Evolutionary conservation across 2,888 invertebrate genomes (phyloP), one percentile per base, ranked within the genome.

Genomic region (Pyrrhia umbra): DNA sequence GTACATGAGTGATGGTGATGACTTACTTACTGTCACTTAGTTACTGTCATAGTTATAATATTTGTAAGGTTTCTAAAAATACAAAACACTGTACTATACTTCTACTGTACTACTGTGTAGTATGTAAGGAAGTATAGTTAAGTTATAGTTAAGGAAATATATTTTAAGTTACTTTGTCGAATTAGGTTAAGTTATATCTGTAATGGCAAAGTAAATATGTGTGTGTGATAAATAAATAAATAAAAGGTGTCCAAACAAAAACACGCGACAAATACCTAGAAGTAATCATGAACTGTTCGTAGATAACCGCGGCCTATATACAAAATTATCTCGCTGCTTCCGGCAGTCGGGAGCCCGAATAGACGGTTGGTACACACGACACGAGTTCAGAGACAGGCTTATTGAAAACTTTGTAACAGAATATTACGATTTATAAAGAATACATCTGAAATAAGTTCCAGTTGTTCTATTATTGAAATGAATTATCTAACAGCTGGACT

Each of bases 301-400:
- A 78, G 70, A 78, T 68, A 79, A 49, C 13, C 43, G 55, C 49
- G 66, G n/a, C 61, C 77, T 60, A 68, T 64, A 58, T 67, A 64
- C 68, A 13, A 71, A 68, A 64, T 77, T 79, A 77, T 77, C 68
- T 64, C 54, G 25, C 10, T 9, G 45, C 61, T 75, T 75, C 76
- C 79, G 68, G 52, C 68, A 39, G 30, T 45, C 57, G 27, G 34
- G 30, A 55, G 34, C 43, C 34, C 25, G 18, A 46, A 23, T 20
- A 49, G 9, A 18, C 45, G 15, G 2, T 21, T 18, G 30, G 34
- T n/a, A 59, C 10, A 49, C 27, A 16, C 37, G 27, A 69, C 43
- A 47, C 8, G 30, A 56, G 34, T 64, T 56, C 15, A 20, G 27
- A 21, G 34, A 61, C 43, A 34, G 62, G 13, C 52, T 39, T 62